Evolutionary conservation across 2,888 invertebrate genomes (phyloP).

Genomic region (Conus canariensis): DNA sequence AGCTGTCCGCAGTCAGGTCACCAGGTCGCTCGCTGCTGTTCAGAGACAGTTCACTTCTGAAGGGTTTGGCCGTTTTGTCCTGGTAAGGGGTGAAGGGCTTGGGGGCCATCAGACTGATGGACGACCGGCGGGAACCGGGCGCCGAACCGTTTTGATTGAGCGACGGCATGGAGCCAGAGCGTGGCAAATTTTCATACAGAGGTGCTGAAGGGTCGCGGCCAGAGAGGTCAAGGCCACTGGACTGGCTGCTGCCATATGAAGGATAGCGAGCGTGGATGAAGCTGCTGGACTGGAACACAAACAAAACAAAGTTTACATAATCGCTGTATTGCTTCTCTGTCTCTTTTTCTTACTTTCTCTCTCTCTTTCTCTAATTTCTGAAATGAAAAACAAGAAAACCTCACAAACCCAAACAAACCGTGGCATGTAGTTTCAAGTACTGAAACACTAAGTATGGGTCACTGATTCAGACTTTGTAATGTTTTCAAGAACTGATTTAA

Average conservation of each 20-base stretch:
- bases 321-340: background rate
- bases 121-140: slow-evolving; percentile 60
- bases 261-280: slow-evolving; percentile 54
- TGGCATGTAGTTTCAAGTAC: no score
- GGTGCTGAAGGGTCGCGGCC: slow-evolving; percentile 48
- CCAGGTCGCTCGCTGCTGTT: background rate
- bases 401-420: background rate
- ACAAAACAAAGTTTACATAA: background rate
- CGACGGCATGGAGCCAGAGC: slow-evolving; percentile 51
- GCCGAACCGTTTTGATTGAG: slow-evolving; percentile 53
- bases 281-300: slow-evolving; percentile 47
- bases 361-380: background rate
- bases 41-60: slow-evolving; percentile 49
- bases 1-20: background rate
- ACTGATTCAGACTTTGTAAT: no score
- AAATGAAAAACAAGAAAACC: background rate
- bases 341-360: no score
- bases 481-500: no score
- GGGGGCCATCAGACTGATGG: slow-evolving; percentile 66
- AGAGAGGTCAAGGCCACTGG: slow-evolving; percentile 33
- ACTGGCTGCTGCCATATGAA: slow-evolving; percentile 42
- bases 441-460: no score
- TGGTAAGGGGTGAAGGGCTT: slow-evolving; percentile 68
- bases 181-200: slow-evolving; percentile 69
- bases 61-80: slow-evolving; percentile 47